phyloP scores from a whole-genome alignment of 2,888 invertebrate species.

The Nomada ferruginata region DNA sequence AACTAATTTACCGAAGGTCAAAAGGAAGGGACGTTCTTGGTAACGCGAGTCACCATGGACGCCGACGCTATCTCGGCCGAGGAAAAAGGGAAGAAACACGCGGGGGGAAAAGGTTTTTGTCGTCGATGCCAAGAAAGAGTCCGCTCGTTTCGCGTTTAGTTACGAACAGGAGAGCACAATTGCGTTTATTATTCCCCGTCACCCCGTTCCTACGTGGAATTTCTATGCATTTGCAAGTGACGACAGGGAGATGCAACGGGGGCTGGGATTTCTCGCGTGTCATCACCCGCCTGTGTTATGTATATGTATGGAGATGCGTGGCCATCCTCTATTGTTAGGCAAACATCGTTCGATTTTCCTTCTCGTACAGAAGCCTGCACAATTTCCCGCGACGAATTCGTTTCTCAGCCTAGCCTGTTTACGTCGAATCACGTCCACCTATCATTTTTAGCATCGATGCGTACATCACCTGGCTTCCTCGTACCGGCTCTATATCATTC shows the following conservation, averaged over 20 bases:
- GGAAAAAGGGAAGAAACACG: background rate
- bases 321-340: conserved; percentile 43
- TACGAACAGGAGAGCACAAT: conserved; percentile 44
- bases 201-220: conserved; percentile 41
- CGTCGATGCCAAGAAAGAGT: background rate
- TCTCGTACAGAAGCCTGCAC: conserved; percentile 17
- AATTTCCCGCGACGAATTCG: conserved; percentile 37
- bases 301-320: conserved; percentile 44
- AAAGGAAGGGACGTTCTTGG: background rate
- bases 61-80: background rate
- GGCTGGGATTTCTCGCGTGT: conserved; percentile 57
- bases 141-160: conserved; percentile 24
- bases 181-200: conserved; percentile 69
- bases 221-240: conserved; percentile 71
- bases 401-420: conserved; percentile 2
- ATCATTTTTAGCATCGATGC: background rate
- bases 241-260: conserved; percentile 59
- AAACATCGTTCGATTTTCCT: conserved; percentile 50
- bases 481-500: too few relatives aligned
- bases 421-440: background rate
- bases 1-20: conserved; percentile 18
- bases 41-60: conserved; percentile 3
- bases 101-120: background rate
- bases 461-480: background rate
- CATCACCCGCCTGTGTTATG: conserved; percentile 59